Percentiles rank a stretch among this genome's conserved stretches.
phyloP scores from a whole-genome alignment of 2,888 invertebrate species.

The Xanthorhoe designata region DNA sequence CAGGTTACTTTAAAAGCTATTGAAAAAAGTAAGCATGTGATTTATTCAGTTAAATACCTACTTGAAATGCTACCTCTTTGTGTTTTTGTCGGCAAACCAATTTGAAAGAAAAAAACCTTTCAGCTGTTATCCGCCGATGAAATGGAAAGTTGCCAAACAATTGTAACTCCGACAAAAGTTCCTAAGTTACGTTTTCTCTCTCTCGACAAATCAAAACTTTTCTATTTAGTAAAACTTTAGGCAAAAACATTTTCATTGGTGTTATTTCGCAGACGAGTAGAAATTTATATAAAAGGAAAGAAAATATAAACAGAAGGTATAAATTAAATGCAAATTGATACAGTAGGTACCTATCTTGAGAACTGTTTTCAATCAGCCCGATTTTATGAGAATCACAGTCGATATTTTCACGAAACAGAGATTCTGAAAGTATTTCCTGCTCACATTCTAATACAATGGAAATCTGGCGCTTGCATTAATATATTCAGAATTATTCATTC shows the following conservation, averaged over 20 bases:
- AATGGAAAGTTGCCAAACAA: conserved; percentile 60
- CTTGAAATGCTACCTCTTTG: not conserved
- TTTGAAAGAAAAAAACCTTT: conserved; percentile 22
- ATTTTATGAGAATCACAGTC: conserved; percentile 3
- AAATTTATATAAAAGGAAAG: conserved; percentile 2
- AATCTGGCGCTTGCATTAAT: conserved; percentile 58
- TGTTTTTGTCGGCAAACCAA: conserved; percentile 1
- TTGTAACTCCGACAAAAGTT: conserved; percentile 56
- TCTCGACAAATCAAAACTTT: conserved; percentile 64
- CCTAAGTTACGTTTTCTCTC: conserved; percentile 55
- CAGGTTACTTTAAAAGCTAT: not conserved
- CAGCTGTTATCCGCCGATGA: conserved; percentile 48
- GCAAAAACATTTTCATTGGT: conserved; percentile 23
- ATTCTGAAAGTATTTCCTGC: conserved; percentile 48
- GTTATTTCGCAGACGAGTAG: conserved; percentile 9
- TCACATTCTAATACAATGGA: conserved; percentile 50
- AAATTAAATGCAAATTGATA: not conserved
- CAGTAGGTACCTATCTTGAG: too few relatives aligned
- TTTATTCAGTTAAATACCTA: not conserved
- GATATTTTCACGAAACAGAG: conserved; percentile 39
- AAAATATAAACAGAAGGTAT: not conserved
- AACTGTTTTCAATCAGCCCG: not conserved
- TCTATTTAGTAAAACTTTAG: conserved; percentile 45
- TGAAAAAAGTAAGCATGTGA: not conserved
- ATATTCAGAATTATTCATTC: conserved; percentile 70